These are phyloP conservation scores for Ammodytes marinus DNA, from an alignment of 2,113 vertebrate species.

Conservation along the genomic window DNA sequence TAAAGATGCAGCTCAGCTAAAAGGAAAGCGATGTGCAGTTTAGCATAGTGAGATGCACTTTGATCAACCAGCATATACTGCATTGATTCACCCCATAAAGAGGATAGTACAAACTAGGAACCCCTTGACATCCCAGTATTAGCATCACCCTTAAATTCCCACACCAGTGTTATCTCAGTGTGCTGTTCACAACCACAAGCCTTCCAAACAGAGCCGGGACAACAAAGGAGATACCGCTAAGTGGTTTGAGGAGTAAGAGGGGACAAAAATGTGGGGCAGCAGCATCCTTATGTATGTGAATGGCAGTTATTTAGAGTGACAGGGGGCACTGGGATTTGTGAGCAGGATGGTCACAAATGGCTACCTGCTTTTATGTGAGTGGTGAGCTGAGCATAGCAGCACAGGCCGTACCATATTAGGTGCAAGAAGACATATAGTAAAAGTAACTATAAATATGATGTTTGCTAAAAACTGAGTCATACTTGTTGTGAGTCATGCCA, in stretches of 20 bases:
- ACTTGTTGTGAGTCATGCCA: slow-evolving; percentile 6
- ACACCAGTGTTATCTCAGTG: slow-evolving; percentile 23
- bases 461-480: slow-evolving; percentile 8
- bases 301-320: background rate
- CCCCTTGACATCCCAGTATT: background rate
- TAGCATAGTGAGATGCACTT: background rate
- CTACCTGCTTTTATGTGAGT: background rate
- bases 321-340: background rate
- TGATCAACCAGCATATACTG: background rate
- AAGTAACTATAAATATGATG: too few relatives aligned
- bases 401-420: background rate
- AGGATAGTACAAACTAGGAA: background rate
- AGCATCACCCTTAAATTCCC: slow-evolving; percentile 1
- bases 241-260: slow-evolving; percentile 8
- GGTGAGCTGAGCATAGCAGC: background rate
- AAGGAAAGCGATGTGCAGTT: background rate
- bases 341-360: background rate
- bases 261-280: slow-evolving; percentile 2
- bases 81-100: background rate
- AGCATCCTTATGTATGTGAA: background rate
- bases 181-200: slow-evolving; percentile 24
- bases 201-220: slow-evolving; percentile 12
- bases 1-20: background rate
- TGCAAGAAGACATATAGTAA: background rate
- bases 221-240: slow-evolving; percentile 23